A percentile compares a stretch with the other conserved stretches of the same genome.
phyloP scores from a whole-genome alignment of 30 jellyfish, hydroid and myxozoan species.

The Sanderia malayensis region DNA sequence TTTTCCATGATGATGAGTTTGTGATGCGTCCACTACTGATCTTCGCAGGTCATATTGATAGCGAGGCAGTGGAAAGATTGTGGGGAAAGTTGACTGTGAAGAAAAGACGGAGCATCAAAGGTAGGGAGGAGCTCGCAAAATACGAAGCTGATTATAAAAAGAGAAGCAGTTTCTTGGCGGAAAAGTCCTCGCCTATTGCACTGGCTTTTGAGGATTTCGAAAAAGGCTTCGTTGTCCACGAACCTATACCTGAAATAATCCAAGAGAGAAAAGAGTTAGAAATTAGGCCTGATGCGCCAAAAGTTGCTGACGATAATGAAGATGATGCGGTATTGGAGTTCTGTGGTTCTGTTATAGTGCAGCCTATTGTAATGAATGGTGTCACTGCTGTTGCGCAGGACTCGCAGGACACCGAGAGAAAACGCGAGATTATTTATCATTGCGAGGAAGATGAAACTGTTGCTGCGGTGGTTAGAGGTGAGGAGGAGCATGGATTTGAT shows the following conservation, averaged over 20 bases:
- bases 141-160: background rate
- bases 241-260: conserved; percentile 23
- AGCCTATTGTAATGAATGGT: background rate
- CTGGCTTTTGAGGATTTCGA: background rate
- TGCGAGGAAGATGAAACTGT: background rate
- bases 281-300: background rate
- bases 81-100: conserved; percentile 45
- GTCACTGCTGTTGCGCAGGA: background rate
- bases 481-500: background rate
- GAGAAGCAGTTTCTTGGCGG: background rate
- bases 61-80: conserved; percentile 45
- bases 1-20: background rate
- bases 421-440: too few relatives aligned
- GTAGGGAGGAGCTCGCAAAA: background rate
- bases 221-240: conserved; percentile 3
- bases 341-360: too few relatives aligned
- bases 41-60: conserved; percentile 42
- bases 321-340: too few relatives aligned
- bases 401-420: too few relatives aligned
- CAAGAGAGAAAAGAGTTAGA: background rate
- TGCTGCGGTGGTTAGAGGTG: background rate
- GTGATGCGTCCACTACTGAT: too few relatives aligned
- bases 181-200: background rate
- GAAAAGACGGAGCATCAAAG: conserved; percentile 50
- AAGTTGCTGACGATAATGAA: too few relatives aligned